Conservation (phyloP, 2,888 invertebrate genomes). For the Acanthopleura granulata region DNA sequence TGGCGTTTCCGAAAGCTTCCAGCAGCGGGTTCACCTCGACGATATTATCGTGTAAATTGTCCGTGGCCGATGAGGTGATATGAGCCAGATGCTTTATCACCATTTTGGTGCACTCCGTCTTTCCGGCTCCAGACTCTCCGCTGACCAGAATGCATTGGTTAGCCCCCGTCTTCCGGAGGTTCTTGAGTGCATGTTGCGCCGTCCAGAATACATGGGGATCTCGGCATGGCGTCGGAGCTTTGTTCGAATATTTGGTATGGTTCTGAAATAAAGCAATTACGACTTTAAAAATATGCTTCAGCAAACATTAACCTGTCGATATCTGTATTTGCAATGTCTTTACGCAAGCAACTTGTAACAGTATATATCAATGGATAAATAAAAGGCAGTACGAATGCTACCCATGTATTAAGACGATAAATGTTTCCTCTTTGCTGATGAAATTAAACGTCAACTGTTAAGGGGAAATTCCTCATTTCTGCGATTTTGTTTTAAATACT, state of each 20-base stretch:
- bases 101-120: conserved; percentile 59
- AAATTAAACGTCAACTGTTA: no score
- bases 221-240: not conserved
- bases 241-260: conserved; percentile 36
- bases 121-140: conserved; percentile 63
- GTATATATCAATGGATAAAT: no score
- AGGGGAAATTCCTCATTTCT: no score
- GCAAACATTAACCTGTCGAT: no score
- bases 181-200: conserved; percentile 44
- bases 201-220: conserved; percentile 53
- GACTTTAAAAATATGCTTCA: no score
- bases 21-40: conserved; percentile 41
- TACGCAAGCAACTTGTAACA: no score
- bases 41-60: conserved; percentile 40
- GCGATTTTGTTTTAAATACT: no score
- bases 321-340: no score
- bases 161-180: conserved; percentile 29
- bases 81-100: conserved; percentile 49
- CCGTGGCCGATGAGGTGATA: conserved; percentile 28
- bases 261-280: conserved; percentile 29
- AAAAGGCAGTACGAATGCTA: no score
- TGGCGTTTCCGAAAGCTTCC: conserved; percentile 47
- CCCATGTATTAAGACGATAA: no score
- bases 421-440: no score
- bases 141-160: conserved; percentile 45